A percentile compares a stretch with the other conserved stretches of the same genome.
Conservation (phyloP, 1,140 invertebrate genomes). For the Laupala kohalensis region DNA sequence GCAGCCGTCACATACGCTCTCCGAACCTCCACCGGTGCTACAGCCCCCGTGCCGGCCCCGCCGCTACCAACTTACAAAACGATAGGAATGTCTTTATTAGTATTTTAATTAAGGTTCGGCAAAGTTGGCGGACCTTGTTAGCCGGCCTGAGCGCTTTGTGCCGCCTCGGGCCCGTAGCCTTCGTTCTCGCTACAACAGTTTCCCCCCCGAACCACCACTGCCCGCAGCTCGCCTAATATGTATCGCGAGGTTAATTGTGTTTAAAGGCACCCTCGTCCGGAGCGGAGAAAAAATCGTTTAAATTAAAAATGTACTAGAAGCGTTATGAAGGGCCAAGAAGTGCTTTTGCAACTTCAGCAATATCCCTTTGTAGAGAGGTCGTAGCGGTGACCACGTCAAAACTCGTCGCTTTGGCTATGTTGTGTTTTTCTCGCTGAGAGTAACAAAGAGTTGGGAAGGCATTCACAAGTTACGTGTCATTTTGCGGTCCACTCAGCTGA, state of each 20-base stretch:
- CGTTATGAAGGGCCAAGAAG: not conserved
- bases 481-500: too few species aligned
- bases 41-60: too few species aligned
- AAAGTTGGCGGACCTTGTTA: not conserved
- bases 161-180: not conserved
- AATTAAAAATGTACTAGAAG: not conserved
- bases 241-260: not conserved
- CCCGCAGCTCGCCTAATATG: not conserved
- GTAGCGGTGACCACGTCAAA: not conserved
- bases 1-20: not conserved
- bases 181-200: too few species aligned
- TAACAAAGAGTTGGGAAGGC: not conserved
- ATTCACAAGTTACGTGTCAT: not conserved
- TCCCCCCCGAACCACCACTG: not conserved
- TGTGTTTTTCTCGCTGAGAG: not conserved
- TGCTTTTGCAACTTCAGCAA: not conserved
- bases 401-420: not conserved
- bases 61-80: not conserved
- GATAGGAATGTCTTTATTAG: not conserved
- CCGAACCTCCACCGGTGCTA: too few species aligned
- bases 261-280: not conserved
- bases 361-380: not conserved
- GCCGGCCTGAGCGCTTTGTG: not conserved
- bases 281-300: not conserved
- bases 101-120: not conserved